Evolutionary conservation across 2,113 vertebrate genomes (phyloP).

Genomic region (Podarcis cretensis): DNA sequence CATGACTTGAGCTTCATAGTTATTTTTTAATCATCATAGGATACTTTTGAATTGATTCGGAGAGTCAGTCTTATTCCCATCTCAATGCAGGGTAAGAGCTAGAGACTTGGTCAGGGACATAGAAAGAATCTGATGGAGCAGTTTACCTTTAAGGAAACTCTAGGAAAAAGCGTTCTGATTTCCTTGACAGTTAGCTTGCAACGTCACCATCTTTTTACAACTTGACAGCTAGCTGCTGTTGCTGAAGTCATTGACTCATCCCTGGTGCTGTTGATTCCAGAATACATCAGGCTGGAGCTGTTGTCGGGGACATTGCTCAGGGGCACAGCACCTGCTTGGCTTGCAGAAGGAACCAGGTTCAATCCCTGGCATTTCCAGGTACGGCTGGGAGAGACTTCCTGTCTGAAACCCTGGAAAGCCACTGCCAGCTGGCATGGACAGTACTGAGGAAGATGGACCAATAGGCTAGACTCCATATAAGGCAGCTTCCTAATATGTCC

Average conservation of each 20-base stretch:
- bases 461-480: not conserved
- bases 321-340: not conserved
- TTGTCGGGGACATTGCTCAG: not conserved
- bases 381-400: too few relatives aligned
- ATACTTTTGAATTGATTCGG: not conserved
- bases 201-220: not conserved
- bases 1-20: not conserved
- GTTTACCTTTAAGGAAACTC: not conserved
- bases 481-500: not conserved
- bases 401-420: too few relatives aligned
- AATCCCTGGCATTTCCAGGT: not conserved
- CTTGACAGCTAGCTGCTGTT: not conserved
- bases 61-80: not conserved
- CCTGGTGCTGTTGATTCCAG: not conserved
- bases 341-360: not conserved
- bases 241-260: not conserved
- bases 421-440: too few relatives aligned
- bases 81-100: not conserved
- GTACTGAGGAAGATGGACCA: too few relatives aligned
- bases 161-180: not conserved
- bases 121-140: not conserved
- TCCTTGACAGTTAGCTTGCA: not conserved
- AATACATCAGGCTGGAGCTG: not conserved
- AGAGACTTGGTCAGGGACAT: not conserved
- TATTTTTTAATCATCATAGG: not conserved